Conservation (phyloP, 2,113 vertebrate species). For the Petrocephalus microphthalmus region DNA sequence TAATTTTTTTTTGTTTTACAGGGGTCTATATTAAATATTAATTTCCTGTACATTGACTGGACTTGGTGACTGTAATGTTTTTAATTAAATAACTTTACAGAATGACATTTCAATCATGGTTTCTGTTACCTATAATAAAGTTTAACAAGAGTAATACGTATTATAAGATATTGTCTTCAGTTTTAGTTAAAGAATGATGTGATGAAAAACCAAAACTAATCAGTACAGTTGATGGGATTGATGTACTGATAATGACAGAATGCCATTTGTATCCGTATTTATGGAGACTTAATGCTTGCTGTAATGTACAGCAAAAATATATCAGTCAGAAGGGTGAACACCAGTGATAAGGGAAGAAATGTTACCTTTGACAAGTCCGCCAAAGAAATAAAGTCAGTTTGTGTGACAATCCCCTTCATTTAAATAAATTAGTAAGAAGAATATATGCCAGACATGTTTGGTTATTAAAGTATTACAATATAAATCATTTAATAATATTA, state of each 20-base stretch:
- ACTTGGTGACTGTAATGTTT: not conserved
- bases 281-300: not conserved
- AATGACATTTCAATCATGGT: not conserved
- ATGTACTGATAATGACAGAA: not conserved
- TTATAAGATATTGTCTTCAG: not conserved
- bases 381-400: no score
- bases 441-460: no score
- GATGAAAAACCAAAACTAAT: not conserved
- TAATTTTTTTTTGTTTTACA: not conserved
- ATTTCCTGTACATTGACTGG: not conserved
- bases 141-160: not conserved
- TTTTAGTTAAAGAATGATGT: not conserved
- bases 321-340: not conserved
- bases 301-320: not conserved
- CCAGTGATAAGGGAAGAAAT: not conserved
- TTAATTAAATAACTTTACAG: not conserved
- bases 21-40: not conserved
- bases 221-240: not conserved
- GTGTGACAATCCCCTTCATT: no score
- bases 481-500: no score
- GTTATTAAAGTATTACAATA: no score
- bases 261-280: not conserved
- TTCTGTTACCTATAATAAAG: not conserved
- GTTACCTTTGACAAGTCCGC: not conserved
- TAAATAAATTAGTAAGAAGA: no score